Percentiles rank a stretch among this genome's conserved stretches.
Evolutionary conservation across 2,113 vertebrate species (phyloP).

Genomic region (Aegotheles bennettii): DNA sequence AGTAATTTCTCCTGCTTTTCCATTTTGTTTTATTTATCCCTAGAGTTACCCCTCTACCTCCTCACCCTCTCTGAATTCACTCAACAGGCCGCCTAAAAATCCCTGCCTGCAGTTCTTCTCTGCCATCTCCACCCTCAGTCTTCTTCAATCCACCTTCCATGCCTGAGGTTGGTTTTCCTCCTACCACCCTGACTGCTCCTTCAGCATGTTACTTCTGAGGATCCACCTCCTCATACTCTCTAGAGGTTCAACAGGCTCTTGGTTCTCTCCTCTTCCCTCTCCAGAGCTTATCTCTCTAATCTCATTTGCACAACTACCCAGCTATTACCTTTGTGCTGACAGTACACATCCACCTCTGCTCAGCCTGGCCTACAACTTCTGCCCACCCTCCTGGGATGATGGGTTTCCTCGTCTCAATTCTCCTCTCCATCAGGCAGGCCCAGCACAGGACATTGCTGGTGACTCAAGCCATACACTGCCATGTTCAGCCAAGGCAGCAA

Average conservation of each 20-base stretch:
- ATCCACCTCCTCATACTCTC: background rate
- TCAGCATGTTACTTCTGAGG: background rate
- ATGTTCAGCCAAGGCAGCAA: background rate
- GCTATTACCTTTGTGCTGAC: background rate
- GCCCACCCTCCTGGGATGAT: fast-evolving
- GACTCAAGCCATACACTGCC: background rate
- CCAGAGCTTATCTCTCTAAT: background rate
- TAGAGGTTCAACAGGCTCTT: background rate
- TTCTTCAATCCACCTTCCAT: background rate
- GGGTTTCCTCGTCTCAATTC: background rate
- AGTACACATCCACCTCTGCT: background rate
- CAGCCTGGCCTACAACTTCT: background rate
- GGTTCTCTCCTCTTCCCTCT: background rate
- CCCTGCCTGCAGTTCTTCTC: background rate
- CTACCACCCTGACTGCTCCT: background rate
- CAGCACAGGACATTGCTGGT: background rate
- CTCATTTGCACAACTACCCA: background rate
- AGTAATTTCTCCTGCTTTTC: background rate
- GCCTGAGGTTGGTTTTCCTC: background rate
- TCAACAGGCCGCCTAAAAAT: background rate
- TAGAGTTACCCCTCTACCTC: background rate
- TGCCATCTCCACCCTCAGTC: background rate
- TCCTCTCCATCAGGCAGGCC: background rate
- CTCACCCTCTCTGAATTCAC: background rate
- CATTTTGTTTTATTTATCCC: background rate